Base-by-base conservation (phyloP, 2,113 vertebrate species). In the human (Homo sapiens) region DNA sequence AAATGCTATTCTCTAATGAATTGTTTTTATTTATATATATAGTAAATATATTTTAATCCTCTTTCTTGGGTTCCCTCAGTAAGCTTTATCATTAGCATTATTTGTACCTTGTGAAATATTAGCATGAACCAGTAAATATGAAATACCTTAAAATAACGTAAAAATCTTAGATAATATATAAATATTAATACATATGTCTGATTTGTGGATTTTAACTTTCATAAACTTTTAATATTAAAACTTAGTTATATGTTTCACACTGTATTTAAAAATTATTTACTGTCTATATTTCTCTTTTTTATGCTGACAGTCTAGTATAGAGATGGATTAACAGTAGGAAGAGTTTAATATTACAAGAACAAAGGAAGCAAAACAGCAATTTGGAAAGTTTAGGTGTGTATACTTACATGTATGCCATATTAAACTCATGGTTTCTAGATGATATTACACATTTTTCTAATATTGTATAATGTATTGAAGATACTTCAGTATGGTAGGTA, bases 331-430 rank as follows among this genome's bases (percentile, higher is more conserved):
- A 84, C 79, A 85, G 9, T 87, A 94, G 87, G 64, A 81, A 86
- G 55, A 68, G n/a, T 93, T 86, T 88, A 96, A 66, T 64, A 73
- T 92, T 73, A 64, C 3, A 89, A 59, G 81, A 72, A 86, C 43
- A 90, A 82, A 86, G 66, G 27, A 84, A 89, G 32, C 35, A 93
- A 40, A 64, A 86, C 61, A 70, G 48, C 40, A 80, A 1, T 86
- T 86, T 93, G 68, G 66, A 68, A 90, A 75, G n/a, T 79, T 93
- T 93, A 70, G 75, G 10, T 93, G 52, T 90, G 20, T 80, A 55
- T 90, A 81, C n/a, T 84, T 92, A 66, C 9, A 57, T 52, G 20
- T 50, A n/a, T 40, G 20, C 52, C 76, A 35, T 78, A 32, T 89
- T 40, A 82, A 82, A 88, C 7, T 73, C 45, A 17, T 64, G 18